Evolutionary conservation across 2,797 vertebrate genomes (phyloP), one percentile per base, ranked within the genome.

Genomic region (Macrochelys suwanniensis): DNA sequence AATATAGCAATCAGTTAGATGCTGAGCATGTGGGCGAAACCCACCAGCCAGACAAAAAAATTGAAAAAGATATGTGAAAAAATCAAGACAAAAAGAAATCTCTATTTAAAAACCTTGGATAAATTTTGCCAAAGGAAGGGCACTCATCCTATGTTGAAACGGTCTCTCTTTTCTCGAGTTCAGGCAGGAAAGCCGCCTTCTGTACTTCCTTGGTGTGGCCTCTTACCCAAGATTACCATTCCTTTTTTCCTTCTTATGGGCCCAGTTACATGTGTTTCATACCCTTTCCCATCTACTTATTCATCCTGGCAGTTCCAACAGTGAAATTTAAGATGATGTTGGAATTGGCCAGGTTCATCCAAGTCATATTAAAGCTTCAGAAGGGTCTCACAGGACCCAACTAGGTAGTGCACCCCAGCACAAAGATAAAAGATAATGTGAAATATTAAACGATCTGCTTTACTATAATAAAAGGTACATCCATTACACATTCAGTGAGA

Each of bases 381-480:
- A 86, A 23, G 23, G 53, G 19, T 17, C 51, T 42, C 19, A 7
- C 42, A 53, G 79, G 54, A 42, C 79, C 50, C 45, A 15, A 9
- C 37, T 2, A 2, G 13, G 15, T 42, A 23, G 74, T 0, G 1
- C 17, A 15, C 28, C 17, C 11, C 6, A 81, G 56, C 33, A 31
- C 42, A 53, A 53, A 50, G 21, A 85, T 76, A n/a, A 23, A 21
- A 50, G 10, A 25, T 76, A 28, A 53, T 1, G 0, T 11, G 53
- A 56, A 26, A 12, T 6, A 0, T 54, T n/a, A 59, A 0, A 1
- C 21, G 25, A 28, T 12, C 9, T 56, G 15, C 33, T 4, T n/a
- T 57, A 71, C 79, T 23, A 42, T 81, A 49, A n/a, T 23, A 21
- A 56, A 78, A 7, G 68, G 49, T 4, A 25, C 11, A 13, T 7